Percentiles rank a stretch among this genome's conserved stretches.
Conservation (phyloP, 2,888 invertebrate species). For the Keiferia lycopersicella region DNA sequence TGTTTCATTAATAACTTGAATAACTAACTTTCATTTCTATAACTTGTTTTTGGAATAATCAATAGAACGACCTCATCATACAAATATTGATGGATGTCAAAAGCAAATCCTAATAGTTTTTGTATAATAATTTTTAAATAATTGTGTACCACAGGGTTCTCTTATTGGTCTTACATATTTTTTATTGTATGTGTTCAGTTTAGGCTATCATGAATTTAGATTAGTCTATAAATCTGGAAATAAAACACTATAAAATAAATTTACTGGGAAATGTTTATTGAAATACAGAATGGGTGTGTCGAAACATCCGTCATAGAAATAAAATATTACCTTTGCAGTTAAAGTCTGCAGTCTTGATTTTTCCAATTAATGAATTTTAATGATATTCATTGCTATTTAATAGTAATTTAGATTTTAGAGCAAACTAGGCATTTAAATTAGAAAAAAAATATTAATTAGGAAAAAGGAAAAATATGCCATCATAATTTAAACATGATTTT, state of each 20-base stretch:
- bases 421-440: too few relatives aligned
- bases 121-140: neutral
- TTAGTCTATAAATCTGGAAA: neutral
- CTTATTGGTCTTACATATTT: neutral
- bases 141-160: neutral
- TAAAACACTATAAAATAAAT: slow-evolving; percentile 43
- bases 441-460: too few relatives aligned
- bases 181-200: neutral
- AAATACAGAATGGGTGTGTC: slow-evolving; percentile 58
- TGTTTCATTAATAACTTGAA: too few relatives aligned
- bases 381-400: too few relatives aligned
- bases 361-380: too few relatives aligned
- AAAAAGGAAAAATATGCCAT: too few relatives aligned
- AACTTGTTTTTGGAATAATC: neutral
- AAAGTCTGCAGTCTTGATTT: too few relatives aligned
- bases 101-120: neutral
- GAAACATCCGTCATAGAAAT: slow-evolving; percentile 62
- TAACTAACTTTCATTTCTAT: too few relatives aligned
- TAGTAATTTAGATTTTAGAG: too few relatives aligned
- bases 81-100: neutral
- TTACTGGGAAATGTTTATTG: slow-evolving; percentile 68
- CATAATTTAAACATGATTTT: too few relatives aligned
- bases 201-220: neutral
- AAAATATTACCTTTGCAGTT: slow-evolving; percentile 28
- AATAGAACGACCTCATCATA: neutral